Percentiles rank a stretch among this genome's conserved stretches.
These are phyloP conservation scores for Lasioglossum vierecki DNA, from an alignment of 2,888 invertebrate genomes.

Conservation along the genomic window DNA sequence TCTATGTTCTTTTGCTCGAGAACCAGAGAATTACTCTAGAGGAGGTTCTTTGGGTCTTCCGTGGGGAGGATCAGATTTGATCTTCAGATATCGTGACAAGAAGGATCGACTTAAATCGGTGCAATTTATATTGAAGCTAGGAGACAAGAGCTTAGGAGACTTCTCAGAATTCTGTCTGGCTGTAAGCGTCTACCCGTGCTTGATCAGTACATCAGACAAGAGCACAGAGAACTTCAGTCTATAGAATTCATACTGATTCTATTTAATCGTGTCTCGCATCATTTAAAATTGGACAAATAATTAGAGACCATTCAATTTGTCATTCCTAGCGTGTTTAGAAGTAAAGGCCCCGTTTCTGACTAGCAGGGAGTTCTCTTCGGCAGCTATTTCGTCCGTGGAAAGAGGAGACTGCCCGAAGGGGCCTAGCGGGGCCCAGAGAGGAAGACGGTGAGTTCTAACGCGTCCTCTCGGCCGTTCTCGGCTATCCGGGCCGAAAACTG, in stretches of 20 bases:
- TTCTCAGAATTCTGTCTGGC: background rate
- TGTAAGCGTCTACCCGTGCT: background rate
- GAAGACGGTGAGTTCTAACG: background rate
- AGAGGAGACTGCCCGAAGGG: background rate
- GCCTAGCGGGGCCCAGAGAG: background rate
- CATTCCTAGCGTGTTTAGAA: background rate
- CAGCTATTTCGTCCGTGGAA: background rate
- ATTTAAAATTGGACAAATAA: background rate
- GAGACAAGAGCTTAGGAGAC: background rate
- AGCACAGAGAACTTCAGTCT: background rate
- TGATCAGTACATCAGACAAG: background rate
- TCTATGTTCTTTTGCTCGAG: background rate
- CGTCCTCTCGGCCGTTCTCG: constrained; percentile 49
- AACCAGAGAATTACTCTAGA: background rate
- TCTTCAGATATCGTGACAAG: background rate
- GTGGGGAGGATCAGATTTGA: background rate
- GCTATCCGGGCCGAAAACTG: constrained; percentile 55
- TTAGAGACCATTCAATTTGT: background rate
- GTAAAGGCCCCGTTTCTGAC: background rate
- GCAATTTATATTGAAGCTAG: background rate
- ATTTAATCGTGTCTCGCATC: background rate
- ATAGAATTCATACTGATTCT: background rate
- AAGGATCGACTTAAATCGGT: background rate
- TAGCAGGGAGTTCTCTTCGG: background rate
- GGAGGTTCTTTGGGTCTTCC: background rate